These are phyloP conservation scores for Thumatha senex DNA, from an alignment of 2,888 invertebrate genomes.

Conservation along the genomic window DNA sequence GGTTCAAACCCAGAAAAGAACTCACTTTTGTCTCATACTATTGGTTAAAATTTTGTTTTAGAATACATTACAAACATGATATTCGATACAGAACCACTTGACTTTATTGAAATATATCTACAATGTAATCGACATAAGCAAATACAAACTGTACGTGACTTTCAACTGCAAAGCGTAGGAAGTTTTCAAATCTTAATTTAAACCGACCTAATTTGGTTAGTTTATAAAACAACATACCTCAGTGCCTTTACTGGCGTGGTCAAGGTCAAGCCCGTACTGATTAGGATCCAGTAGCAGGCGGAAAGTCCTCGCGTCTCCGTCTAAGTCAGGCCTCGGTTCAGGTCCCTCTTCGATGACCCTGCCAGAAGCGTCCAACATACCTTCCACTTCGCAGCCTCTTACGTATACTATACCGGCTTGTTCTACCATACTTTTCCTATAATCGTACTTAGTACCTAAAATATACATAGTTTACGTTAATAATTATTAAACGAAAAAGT, in stretches of 20 bases:
- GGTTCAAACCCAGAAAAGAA: too few species aligned
- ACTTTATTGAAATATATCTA: background rate
- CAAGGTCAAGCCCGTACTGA: constrained; percentile 97
- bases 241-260: constrained; percentile 89
- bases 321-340: constrained; percentile 92
- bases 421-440: constrained; percentile 92
- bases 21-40: too few species aligned
- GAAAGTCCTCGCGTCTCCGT: constrained; percentile 95
- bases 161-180: background rate
- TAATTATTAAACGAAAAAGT: too few species aligned
- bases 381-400: constrained; percentile 99
- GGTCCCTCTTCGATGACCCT: constrained; percentile 98
- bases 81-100: too few species aligned
- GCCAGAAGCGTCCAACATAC: constrained; percentile 97
- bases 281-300: constrained; percentile 98
- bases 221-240: constrained; percentile 80
- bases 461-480: background rate
- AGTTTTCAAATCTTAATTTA: constrained; percentile 3
- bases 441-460: constrained; percentile 90
- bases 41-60: too few species aligned
- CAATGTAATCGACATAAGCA: background rate
- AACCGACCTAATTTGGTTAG: background rate
- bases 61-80: too few species aligned
- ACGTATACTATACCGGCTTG: constrained; percentile 97
- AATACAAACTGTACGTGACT: constrained; percentile 1